Percentiles rank a stretch among this genome's conserved stretches.
Conservation (phyloP, 2,888 invertebrate species). For the Magallana nippona region DNA sequence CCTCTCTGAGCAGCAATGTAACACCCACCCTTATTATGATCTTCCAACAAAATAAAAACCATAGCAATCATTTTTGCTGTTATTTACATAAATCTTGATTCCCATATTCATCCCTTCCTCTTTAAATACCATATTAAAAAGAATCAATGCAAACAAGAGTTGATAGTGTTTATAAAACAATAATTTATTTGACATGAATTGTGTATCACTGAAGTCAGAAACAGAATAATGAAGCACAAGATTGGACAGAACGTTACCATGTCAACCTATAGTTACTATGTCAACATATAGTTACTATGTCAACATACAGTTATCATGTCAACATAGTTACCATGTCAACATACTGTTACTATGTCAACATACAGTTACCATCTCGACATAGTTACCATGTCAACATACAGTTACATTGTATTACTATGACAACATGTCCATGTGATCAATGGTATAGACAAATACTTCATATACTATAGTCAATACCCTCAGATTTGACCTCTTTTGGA, state of each 20-base stretch:
- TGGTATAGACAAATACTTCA: neutral
- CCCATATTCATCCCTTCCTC: too few species aligned
- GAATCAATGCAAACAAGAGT: too few species aligned
- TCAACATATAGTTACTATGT: neutral
- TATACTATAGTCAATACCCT: neutral
- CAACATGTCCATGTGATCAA: neutral
- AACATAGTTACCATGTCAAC: neutral
- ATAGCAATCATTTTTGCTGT: too few species aligned
- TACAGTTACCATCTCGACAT: neutral
- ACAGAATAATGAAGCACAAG: conserved; percentile 27
- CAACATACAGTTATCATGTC: neutral
- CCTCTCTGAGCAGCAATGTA: too few species aligned
- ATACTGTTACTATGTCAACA: neutral
- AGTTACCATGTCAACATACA: too few species aligned
- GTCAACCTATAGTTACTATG: too few species aligned
- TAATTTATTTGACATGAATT: conserved; percentile 35
- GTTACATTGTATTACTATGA: conserved; percentile 21
- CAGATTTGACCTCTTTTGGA: neutral
- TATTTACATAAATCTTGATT: too few species aligned
- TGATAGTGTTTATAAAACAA: conserved; percentile 35
- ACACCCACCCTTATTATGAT: too few species aligned
- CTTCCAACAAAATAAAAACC: too few species aligned
- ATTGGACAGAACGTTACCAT: neutral
- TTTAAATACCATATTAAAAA: too few species aligned
- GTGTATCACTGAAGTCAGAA: conserved; percentile 29